Conservation (phyloP, 2,888 invertebrate genomes). For the Lochmaea capreae region DNA sequence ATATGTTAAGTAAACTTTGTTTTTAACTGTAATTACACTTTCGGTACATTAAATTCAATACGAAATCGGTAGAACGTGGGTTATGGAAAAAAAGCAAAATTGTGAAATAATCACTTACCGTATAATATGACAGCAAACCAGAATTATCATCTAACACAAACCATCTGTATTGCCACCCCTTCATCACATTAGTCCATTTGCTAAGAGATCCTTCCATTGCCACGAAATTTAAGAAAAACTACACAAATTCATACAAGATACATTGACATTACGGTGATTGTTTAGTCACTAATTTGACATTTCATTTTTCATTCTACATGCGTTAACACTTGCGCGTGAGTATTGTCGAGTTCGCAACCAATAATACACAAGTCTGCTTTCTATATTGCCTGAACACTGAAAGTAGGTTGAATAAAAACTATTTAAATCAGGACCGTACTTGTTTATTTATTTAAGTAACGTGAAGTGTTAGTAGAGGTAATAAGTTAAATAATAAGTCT, state of each 20-base stretch:
- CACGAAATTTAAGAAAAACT: slow-evolving; percentile 50
- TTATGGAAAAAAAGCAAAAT: slow-evolving; percentile 1
- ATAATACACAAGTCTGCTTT: neutral
- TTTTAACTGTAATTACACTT: slow-evolving; percentile 14
- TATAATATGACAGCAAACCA: slow-evolving; percentile 96
- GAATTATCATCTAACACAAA: slow-evolving; percentile 98
- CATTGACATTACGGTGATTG: slow-evolving; percentile 50
- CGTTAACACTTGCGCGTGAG: slow-evolving; percentile 45
- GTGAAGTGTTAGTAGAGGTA: neutral
- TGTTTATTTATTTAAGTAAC: neutral
- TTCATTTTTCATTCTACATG: slow-evolving; percentile 39
- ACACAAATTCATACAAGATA: slow-evolving; percentile 49
- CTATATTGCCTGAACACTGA: neutral
- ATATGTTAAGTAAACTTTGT: slow-evolving; percentile 8
- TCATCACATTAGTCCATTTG: slow-evolving; percentile 98
- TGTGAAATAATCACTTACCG: slow-evolving; percentile 75
- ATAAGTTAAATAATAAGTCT: slow-evolving; percentile 21
- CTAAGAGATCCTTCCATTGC: slow-evolving; percentile 92
- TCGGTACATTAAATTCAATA: slow-evolving; percentile 10
- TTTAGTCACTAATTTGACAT: slow-evolving; percentile 48
- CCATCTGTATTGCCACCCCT: slow-evolving; percentile 99
- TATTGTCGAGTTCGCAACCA: neutral
- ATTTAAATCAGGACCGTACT: neutral
- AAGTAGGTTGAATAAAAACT: neutral
- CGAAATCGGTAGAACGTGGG: slow-evolving; percentile 21